Evolutionary conservation across 2,888 invertebrate species (phyloP), one percentile per base, ranked within the genome.

Genomic region (Tortricodes alternella): DNA sequence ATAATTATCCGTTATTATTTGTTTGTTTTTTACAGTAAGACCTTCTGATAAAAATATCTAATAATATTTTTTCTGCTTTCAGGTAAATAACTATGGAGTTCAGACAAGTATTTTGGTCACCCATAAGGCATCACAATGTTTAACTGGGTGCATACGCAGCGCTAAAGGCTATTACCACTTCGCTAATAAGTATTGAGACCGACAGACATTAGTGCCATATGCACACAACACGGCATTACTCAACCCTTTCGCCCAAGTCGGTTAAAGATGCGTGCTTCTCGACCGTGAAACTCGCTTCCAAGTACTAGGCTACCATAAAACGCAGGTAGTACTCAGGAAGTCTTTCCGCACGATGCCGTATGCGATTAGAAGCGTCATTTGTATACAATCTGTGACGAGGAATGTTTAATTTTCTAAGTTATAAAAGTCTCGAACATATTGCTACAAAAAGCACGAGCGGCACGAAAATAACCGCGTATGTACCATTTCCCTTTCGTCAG

Each of bases 401-500:
- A 18, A 53, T 29, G 16, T 19, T 49, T 27, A 35, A 29, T 55
- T 48, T 55, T 21, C 35, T 43, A 49, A 55, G 48, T 43, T 37
- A 46, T 24, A 37, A 35, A n/a, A 23, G 35, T 49, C 34, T 49
- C 41, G 21, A 32, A 58, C 68, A 23, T 66, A 49, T 69, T 65
- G 64, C 64, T 67, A 70, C 74, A 80, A 81, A 80, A 77, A 70
- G 70, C 64, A 70, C 71, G 71, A 67, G 66, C 66, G 66, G 63
- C 70, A 78, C 80, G 65, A 77, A 80, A 85, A 84, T 81, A 84
- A 74, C 73, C 66, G 63, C 71, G 63, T 71, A 70, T 74, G 76
- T 72, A 74, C 70, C 76, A 78, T 82, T 86, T 84, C 84, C 81
- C 83, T 86, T 84, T 84, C 83, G 75, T 78, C 76, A 70, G 69